These are phyloP conservation scores for Reticulitermes speratus DNA, from an alignment of 1,140 invertebrate species.

Conservation along the genomic window DNA sequence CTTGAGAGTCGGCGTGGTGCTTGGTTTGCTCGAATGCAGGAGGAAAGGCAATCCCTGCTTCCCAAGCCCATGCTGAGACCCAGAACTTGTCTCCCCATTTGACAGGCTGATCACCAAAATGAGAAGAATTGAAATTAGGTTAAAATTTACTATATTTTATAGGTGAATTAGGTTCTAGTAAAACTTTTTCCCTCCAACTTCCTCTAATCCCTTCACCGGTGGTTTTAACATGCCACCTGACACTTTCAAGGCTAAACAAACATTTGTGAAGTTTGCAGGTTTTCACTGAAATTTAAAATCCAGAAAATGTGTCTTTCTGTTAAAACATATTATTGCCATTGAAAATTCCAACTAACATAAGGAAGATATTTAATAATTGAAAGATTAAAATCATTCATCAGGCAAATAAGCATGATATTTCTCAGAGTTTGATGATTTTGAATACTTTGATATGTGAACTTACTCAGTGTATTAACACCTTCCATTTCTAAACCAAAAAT, in stretches of 20 bases:
- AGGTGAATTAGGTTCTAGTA: neutral
- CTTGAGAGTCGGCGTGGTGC: conserved; percentile 75
- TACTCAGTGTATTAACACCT: too few species aligned
- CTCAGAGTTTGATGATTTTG: too few species aligned
- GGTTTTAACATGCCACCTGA: neutral
- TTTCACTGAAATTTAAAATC: too few species aligned
- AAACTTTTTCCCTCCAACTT: neutral
- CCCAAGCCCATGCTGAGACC: conserved; percentile 24
- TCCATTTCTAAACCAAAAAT: too few species aligned
- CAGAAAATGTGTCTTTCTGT: too few species aligned
- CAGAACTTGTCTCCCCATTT: conserved; percentile 55
- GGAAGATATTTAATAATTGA: too few species aligned
- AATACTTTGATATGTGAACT: too few species aligned
- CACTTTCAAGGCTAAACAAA: neutral
- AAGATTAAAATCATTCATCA: too few species aligned
- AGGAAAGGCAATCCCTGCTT: conserved; percentile 68
- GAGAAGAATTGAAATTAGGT: conserved; percentile 17
- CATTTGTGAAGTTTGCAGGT: too few species aligned
- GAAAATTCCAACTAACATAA: too few species aligned
- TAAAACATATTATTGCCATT: too few species aligned
- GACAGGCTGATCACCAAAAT: conserved; percentile 46
- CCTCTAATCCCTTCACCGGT: neutral
- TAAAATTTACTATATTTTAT: neutral
- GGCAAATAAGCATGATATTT: too few species aligned
- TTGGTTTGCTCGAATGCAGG: conserved; percentile 55